Base-by-base conservation (phyloP, 2,888 invertebrate genomes). In the Aleiodes testaceus region DNA sequence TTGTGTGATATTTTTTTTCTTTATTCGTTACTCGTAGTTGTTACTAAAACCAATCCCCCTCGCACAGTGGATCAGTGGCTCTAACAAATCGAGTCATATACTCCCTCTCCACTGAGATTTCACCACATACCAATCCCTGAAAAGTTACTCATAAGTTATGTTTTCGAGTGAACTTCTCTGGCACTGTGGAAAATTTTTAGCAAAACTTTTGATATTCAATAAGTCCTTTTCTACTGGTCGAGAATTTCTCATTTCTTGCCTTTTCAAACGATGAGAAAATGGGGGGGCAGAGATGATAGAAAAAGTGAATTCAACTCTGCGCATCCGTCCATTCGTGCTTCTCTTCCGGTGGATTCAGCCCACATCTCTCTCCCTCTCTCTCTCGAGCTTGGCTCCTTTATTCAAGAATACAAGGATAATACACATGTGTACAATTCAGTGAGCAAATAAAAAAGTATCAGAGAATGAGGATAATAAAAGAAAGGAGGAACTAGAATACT, bases 201-300 rank as follows among this genome's bases (percentile, higher is more conserved):
- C n/a, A 66, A 82, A 85, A 85, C 83, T 85, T 74, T 83, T 84
- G 78, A 84, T 85, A 85, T 85, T 85, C 83, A 84, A 85, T 85
- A 84, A 84, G 83, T 84, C 79, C 78, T 69, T n/a, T 70, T 70
- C 69, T 16, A 66, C 18, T 42, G 47, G 65, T 59, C 12, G 70
- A 42, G 68, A 67, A 75, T 76, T 79, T 77, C 73, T 78, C 74
- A 75, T 77, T 79, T 78, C 74, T 78, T 74, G 68, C 71, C 75
- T 75, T 78, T 77, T 77, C 77, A 75, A n/a, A 74, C 77, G 72
- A 66, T 53, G 36, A 61, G 45, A 42, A 65, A 75, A 45, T 5
- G 26, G 49, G 16, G 44, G 20, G 11, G 55, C 45, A 30, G 47
- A 22, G 9, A 22, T 16, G 26, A 52, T 59, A 67, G 70, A 77